phyloP scores from a whole-genome alignment of 2,888 invertebrate genomes.

The Rotaria socialis region DNA sequence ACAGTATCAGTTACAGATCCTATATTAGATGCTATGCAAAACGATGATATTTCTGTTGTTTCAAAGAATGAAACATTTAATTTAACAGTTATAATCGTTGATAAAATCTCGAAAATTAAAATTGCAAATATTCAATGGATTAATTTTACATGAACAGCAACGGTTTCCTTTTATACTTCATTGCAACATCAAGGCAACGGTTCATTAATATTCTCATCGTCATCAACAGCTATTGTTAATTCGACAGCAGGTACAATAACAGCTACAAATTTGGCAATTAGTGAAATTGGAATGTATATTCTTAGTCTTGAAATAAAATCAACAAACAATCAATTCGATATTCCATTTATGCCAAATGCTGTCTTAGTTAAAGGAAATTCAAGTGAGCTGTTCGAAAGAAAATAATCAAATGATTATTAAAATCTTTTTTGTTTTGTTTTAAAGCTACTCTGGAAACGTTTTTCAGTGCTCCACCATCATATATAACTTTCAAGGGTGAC shows the following conservation, averaged over 20 bases:
- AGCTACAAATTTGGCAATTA: not conserved
- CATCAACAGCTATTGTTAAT: not conserved
- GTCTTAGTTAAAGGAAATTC: not conserved
- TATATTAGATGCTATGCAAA: not conserved
- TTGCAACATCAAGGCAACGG: not conserved
- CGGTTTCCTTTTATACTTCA: not conserved
- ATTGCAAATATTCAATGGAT: slow-evolving; percentile 13
- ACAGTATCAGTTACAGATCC: not conserved
- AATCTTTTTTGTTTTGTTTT: too few species aligned
- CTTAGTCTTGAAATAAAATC: not conserved
- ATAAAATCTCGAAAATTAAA: not conserved
- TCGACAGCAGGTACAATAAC: not conserved
- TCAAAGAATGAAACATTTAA: slow-evolving; percentile 1
- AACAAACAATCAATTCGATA: not conserved
- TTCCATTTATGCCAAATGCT: not conserved
- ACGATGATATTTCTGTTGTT: not conserved
- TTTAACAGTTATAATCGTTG: not conserved
- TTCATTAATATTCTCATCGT: not conserved
- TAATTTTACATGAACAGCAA: not conserved
- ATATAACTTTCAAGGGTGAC: not conserved
- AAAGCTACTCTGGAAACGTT: not conserved
- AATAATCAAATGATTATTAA: too few species aligned
- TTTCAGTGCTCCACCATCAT: not conserved
- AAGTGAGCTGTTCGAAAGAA: not conserved
- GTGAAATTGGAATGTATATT: not conserved